Conservation (phyloP, 2,113 vertebrate genomes). For the Pristiophorus japonicus region DNA sequence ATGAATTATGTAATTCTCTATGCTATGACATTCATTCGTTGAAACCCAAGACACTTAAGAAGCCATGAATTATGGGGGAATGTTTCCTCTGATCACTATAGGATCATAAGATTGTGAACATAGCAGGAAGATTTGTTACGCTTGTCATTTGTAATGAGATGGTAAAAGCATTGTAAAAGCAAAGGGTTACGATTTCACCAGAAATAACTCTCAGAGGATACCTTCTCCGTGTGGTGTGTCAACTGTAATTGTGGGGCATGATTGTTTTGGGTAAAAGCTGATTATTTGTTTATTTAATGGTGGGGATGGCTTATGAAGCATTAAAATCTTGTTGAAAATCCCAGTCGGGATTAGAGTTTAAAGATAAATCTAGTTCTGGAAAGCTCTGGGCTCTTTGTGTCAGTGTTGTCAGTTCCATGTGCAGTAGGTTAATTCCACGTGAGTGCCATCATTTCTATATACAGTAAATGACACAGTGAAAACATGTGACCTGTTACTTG, state of each 20-base stretch:
- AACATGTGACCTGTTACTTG: too few relatives aligned
- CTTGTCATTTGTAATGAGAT: not conserved
- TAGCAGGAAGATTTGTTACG: not conserved
- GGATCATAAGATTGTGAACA: not conserved
- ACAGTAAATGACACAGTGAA: not conserved
- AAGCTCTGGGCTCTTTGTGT: not conserved
- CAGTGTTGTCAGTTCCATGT: not conserved
- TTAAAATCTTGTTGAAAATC: not conserved
- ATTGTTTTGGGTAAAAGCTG: constrained; percentile 1
- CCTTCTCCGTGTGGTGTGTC: too few relatives aligned
- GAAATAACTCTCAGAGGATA: not conserved
- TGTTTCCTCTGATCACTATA: not conserved
- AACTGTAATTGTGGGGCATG: not conserved
- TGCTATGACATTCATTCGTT: not conserved
- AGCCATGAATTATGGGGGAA: too few relatives aligned
- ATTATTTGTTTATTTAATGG: not conserved
- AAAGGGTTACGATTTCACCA: not conserved
- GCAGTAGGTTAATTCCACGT: not conserved
- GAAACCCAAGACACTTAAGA: not conserved
- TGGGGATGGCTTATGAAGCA: not conserved
- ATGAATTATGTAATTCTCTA: not conserved
- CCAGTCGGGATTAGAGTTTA: not conserved
- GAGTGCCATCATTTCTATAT: not conserved
- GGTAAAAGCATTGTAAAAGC: not conserved
- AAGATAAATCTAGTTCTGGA: not conserved